Evolutionary conservation across 2,113 vertebrate genomes (phyloP).

Genomic region (Accipiter virgatus): DNA sequence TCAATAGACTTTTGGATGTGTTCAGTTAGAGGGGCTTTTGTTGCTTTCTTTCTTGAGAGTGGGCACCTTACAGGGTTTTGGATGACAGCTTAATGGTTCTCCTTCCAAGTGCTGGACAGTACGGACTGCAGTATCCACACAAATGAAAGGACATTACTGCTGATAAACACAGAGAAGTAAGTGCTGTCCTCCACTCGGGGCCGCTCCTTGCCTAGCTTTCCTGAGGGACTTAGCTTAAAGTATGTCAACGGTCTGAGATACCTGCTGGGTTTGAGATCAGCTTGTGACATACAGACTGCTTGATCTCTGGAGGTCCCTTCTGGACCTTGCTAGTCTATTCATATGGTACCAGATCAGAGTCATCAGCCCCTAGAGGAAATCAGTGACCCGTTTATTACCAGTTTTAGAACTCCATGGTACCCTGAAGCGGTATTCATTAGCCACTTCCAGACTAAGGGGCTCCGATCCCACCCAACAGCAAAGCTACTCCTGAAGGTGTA

Average conservation of each 20-base stretch:
- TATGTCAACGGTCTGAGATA: not conserved
- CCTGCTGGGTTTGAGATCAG: not conserved
- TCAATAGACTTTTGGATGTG: too few species aligned
- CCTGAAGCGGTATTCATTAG: not conserved
- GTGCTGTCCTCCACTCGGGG: not conserved
- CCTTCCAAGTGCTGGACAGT: too few species aligned
- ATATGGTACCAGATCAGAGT: not conserved
- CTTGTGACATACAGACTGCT: fast-evolving
- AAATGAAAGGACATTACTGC: not conserved
- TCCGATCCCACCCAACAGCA: not conserved
- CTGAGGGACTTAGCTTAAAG: not conserved
- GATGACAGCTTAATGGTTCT: fast-evolving
- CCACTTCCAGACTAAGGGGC: not conserved
- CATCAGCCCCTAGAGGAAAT: not conserved
- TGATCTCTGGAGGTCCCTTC: not conserved
- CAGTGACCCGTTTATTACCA: not conserved
- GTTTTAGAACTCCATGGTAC: not conserved
- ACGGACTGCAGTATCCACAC: fast-evolving
- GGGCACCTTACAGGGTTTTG: not conserved
- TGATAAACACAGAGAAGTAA: not conserved
- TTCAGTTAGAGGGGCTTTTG: not conserved
- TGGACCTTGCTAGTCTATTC: not conserved
- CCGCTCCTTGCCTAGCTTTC: not conserved
- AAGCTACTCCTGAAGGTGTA: not conserved
- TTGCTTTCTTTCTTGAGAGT: not conserved